Evolutionary conservation across 2,888 invertebrate species (phyloP).

Genomic region (Cataglyphis livida): DNA sequence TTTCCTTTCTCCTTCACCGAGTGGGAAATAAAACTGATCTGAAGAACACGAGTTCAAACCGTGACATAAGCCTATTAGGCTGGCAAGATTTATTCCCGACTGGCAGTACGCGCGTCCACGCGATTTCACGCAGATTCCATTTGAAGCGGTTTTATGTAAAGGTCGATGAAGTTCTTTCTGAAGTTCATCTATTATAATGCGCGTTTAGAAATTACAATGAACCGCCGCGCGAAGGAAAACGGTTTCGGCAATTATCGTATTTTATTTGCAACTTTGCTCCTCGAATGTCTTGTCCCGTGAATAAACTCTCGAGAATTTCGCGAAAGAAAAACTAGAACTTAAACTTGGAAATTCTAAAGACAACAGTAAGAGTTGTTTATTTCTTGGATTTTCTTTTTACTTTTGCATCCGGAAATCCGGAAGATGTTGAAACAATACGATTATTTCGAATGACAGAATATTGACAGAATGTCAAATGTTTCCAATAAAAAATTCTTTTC

Average conservation of each 20-base stretch:
- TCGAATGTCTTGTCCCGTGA: background rate
- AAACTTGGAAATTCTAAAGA: slow-evolving; percentile 13
- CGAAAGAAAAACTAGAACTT: background rate
- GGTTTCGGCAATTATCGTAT: background rate
- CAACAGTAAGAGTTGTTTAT: slow-evolving; percentile 13
- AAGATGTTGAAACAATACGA: background rate
- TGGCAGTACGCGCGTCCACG: slow-evolving; percentile 29
- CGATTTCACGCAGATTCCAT: slow-evolving; percentile 52
- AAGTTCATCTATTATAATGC: slow-evolving; percentile 26
- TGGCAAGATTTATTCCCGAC: slow-evolving; percentile 60
- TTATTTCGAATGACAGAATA: background rate
- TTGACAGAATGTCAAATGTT: background rate
- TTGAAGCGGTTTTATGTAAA: slow-evolving; percentile 43
- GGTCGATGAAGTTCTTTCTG: slow-evolving; percentile 6
- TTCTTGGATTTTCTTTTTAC: background rate
- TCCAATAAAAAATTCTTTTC: background rate
- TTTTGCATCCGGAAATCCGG: background rate
- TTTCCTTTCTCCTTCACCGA: slow-evolving; percentile 28
- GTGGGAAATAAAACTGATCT: slow-evolving; percentile 4
- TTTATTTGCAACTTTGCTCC: slow-evolving; percentile 6
- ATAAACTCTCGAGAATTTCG: background rate
- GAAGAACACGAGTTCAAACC: slow-evolving; percentile 60
- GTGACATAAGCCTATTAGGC: slow-evolving; percentile 68
- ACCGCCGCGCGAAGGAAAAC: background rate
- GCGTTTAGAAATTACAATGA: slow-evolving; percentile 39